A percentile compares a stretch with the other conserved stretches of the same genome.
Conservation (phyloP, 37 sponge, comb jelly and placozoan genomes). For the Ianthella basta region DNA sequence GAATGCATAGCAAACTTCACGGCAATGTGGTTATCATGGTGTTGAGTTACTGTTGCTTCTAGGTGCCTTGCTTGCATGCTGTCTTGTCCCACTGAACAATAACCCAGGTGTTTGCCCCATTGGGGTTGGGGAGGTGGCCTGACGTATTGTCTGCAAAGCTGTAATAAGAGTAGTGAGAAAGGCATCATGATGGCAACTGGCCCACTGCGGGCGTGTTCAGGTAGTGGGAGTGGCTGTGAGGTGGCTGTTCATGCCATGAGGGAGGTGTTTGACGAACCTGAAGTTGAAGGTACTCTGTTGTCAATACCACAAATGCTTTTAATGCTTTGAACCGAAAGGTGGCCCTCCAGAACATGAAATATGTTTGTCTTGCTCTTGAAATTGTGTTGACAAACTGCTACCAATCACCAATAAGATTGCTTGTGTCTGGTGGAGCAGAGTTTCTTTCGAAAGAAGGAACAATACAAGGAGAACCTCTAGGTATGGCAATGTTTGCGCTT, state of each 20-base stretch:
- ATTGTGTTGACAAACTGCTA: slow-evolving; percentile 27
- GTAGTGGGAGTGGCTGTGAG: slow-evolving; percentile 15
- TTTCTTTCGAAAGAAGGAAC: slow-evolving; percentile 29
- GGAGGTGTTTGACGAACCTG: slow-evolving; percentile 8
- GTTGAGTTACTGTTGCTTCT: no score
- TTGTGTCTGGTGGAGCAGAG: slow-evolving; percentile 30
- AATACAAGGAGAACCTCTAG: slow-evolving; percentile 22
- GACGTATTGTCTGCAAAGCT: neutral
- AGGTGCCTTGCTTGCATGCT: slow-evolving; percentile 5
- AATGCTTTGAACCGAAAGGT: slow-evolving; percentile 24
- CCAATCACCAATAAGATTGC: slow-evolving; percentile 14
- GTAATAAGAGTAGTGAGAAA: neutral
- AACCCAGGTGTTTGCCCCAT: slow-evolving; percentile 25
- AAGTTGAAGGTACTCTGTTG: slow-evolving; percentile 11
- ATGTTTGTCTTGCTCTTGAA: slow-evolving; percentile 30
- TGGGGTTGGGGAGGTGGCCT: slow-evolving; percentile 16
- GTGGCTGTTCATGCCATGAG: slow-evolving; percentile 23
- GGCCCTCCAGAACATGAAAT: slow-evolving; percentile 21
- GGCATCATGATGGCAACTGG: slow-evolving; percentile 1
- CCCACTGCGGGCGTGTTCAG: slow-evolving; percentile 28
- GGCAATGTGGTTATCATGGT: no score
- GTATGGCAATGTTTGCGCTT: slow-evolving; percentile 29
- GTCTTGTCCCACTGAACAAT: slow-evolving; percentile 27
- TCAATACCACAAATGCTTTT: slow-evolving; percentile 19
- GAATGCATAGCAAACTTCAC: no score